These are phyloP conservation scores for Athene cunicularia DNA, from an alignment of 2,113 vertebrate species.

Conservation along the genomic window DNA sequence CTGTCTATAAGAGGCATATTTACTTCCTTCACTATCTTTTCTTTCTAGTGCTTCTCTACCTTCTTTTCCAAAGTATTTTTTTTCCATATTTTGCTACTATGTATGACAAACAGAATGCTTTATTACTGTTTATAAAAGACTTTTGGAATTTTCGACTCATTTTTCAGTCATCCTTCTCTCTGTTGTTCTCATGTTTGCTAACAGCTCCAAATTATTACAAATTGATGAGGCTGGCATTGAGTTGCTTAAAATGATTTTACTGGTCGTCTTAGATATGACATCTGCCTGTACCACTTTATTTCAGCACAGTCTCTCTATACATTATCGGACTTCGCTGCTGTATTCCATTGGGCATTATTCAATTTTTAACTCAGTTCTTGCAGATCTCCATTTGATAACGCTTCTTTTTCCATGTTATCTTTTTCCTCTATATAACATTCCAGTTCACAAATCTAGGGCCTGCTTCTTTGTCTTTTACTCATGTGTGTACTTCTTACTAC, in stretches of 20 bases:
- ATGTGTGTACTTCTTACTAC: background rate
- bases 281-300: background rate
- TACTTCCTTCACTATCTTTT: background rate
- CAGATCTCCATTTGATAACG: background rate
- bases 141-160: background rate
- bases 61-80: background rate
- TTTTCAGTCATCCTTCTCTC: background rate
- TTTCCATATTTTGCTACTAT: background rate
- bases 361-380: background rate
- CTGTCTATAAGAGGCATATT: background rate
- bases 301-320: background rate
- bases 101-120: background rate
- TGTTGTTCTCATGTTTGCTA: background rate
- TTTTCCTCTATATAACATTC: background rate
- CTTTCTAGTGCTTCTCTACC: background rate
- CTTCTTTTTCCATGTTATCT: background rate
- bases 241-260: background rate
- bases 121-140: background rate
- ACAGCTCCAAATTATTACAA: background rate
- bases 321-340: background rate
- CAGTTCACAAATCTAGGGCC: background rate
- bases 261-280: background rate
- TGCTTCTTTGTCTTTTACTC: background rate
- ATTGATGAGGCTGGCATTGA: background rate
- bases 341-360: background rate